A percentile compares a stretch with the other conserved stretches of the same genome.
These are phyloP conservation scores for Drosophila formosana DNA, from an alignment of 2,888 invertebrate species.

Conservation along the genomic window DNA sequence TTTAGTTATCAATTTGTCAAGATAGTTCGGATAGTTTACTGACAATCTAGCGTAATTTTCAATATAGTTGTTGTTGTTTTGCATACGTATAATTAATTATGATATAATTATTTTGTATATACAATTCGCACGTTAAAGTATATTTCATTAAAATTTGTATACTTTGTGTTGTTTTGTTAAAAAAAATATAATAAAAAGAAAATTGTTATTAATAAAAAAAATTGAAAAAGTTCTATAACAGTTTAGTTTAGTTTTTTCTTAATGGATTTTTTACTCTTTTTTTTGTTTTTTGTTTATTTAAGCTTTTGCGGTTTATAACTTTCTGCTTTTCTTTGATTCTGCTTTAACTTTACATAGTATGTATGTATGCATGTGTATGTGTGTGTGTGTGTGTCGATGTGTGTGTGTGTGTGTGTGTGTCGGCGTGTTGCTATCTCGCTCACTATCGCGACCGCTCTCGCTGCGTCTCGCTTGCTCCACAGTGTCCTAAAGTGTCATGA, in stretches of 20 bases:
- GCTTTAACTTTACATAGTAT: slow-evolving; percentile 49
- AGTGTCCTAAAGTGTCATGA: neutral
- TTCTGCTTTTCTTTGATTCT: slow-evolving; percentile 25
- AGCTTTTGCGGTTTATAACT: slow-evolving; percentile 39
- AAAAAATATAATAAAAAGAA: slow-evolving; percentile 24
- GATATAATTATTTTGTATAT: slow-evolving; percentile 34
- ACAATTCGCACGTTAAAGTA: slow-evolving; percentile 30
- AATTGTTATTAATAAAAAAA: slow-evolving; percentile 47
- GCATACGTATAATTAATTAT: slow-evolving; percentile 39
- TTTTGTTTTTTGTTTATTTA: slow-evolving; percentile 33
- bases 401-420: slow-evolving; percentile 16
- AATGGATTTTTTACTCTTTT: slow-evolving; percentile 17
- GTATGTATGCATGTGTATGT: slow-evolving; percentile 28
- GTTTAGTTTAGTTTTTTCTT: slow-evolving; percentile 24
- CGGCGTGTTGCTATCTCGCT: slow-evolving; percentile 19
- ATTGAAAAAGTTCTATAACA: slow-evolving; percentile 61
- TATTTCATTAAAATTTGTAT: slow-evolving; percentile 7
- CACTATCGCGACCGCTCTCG: neutral
- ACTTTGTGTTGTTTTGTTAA: neutral
- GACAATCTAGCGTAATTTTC: slow-evolving; percentile 27
- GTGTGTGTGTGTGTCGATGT: slow-evolving; percentile 8
- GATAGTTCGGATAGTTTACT: slow-evolving; percentile 3
- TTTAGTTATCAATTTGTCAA: neutral
- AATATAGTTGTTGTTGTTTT: slow-evolving; percentile 2
- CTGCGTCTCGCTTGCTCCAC: slow-evolving; percentile 2